Conservation (phyloP, 2,113 vertebrate species). For the Octodon degus region DNA sequence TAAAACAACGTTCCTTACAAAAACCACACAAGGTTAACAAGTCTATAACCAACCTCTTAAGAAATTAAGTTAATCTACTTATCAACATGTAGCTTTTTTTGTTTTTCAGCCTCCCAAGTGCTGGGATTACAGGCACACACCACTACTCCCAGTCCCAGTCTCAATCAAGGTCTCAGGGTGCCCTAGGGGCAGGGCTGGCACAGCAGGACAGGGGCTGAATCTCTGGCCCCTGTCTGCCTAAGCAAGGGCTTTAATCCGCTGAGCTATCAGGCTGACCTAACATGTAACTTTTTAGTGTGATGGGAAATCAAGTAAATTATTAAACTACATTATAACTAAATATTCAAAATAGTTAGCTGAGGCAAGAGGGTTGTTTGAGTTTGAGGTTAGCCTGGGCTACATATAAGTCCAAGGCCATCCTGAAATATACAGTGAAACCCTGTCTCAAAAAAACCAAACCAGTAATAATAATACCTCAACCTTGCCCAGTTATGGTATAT, state of each 20-base stretch:
- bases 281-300: neutral
- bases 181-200: too few relatives aligned
- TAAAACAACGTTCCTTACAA: conserved; percentile 22
- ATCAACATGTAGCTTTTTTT: neutral
- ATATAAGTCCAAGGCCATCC: neutral
- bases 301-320: neutral
- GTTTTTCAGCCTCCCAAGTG: too few relatives aligned
- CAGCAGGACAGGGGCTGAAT: too few relatives aligned
- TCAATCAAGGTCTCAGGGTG: too few relatives aligned
- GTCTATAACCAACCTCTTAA: neutral
- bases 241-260: too few relatives aligned
- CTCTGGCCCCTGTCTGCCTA: too few relatives aligned
- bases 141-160: too few relatives aligned
- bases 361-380: neutral
- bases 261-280: neutral
- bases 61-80: neutral
- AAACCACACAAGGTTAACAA: conserved; percentile 38
- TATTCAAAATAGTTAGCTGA: neutral
- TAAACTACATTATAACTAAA: neutral
- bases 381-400: neutral
- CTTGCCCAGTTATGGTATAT: neutral
- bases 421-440: neutral
- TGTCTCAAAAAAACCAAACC: neutral
- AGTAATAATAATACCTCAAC: neutral
- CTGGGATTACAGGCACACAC: too few relatives aligned